Evolutionary conservation across 2,888 invertebrate genomes (phyloP).

Genomic region (Erebia palarica): DNA sequence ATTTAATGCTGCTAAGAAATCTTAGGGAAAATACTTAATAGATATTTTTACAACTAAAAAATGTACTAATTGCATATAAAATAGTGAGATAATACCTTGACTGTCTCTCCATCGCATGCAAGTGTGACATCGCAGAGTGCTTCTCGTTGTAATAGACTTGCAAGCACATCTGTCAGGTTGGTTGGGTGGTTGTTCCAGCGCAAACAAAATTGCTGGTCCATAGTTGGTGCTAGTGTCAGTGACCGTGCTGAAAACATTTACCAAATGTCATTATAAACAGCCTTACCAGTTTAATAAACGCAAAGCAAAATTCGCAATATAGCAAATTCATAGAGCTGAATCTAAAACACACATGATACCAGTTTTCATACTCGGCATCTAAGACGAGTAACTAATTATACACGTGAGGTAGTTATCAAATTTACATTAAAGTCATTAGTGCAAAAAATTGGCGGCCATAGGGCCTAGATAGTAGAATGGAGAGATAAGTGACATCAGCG

Average conservation of each 20-base stretch:
- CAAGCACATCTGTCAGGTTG: conserved; percentile 94
- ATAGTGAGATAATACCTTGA: conserved; percentile 80
- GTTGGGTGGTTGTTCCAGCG: conserved; percentile 97
- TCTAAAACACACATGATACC: conserved; percentile 32
- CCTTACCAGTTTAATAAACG: conserved; percentile 52
- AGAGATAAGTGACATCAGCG: conserved; percentile 82
- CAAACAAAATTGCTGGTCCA: conserved; percentile 94
- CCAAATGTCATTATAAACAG: conserved; percentile 55
- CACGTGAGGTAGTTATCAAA: conserved; percentile 73
- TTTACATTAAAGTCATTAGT: conserved; percentile 70
- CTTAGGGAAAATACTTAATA: not conserved
- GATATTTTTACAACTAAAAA: not conserved
- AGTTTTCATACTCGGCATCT: conserved; percentile 59
- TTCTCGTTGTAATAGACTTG: conserved; percentile 93
- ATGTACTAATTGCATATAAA: not conserved
- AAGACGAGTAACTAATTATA: conserved; percentile 62
- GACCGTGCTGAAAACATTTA: conserved; percentile 74
- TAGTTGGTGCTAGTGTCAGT: conserved; percentile 83
- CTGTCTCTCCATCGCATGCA: conserved; percentile 94
- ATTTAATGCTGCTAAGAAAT: not conserved
- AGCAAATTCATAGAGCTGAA: conserved; percentile 26
- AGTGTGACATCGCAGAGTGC: conserved; percentile 96
- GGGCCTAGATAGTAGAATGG: conserved; percentile 81
- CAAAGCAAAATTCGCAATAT: conserved; percentile 42
- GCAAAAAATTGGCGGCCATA: conserved; percentile 81